A percentile compares a stretch with the other conserved stretches of the same genome.
Evolutionary conservation across 2,888 invertebrate genomes (phyloP).

Genomic region (Callosobruchus maculatus): DNA sequence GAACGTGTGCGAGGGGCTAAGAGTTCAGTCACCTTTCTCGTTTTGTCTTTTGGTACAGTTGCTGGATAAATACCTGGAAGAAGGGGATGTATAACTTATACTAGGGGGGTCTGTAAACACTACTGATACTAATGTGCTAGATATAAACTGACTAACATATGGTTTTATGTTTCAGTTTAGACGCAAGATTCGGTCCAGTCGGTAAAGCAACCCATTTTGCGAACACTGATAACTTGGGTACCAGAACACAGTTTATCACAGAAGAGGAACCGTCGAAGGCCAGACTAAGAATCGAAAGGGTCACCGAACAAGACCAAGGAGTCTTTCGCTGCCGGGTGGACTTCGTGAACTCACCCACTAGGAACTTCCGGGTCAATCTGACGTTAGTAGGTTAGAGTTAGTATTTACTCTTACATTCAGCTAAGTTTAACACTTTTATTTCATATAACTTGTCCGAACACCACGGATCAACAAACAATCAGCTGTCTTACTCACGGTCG

Average conservation of each 20-base stretch:
- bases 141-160: too few species aligned
- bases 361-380: slow-evolving; percentile 80
- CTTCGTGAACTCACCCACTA: slow-evolving; percentile 83
- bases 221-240: slow-evolving; percentile 73
- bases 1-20: too few species aligned
- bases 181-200: slow-evolving; percentile 70
- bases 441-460: too few species aligned
- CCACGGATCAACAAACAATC: too few species aligned
- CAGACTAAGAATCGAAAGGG: slow-evolving; percentile 69
- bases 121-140: too few species aligned
- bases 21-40: too few species aligned
- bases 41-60: too few species aligned
- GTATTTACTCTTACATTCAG: background rate
- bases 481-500: too few species aligned
- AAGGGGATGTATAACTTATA: too few species aligned
- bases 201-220: slow-evolving; percentile 69
- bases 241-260: slow-evolving; percentile 69
- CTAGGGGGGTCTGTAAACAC: too few species aligned
- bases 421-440: background rate
- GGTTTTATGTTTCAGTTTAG: slow-evolving; percentile 59
- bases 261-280: slow-evolving; percentile 71
- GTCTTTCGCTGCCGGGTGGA: slow-evolving; percentile 85
- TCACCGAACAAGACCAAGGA: slow-evolving; percentile 73
- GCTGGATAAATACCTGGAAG: too few species aligned
- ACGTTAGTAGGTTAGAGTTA: slow-evolving; percentile 76